A percentile compares a stretch with the other conserved stretches of the same genome.
Conservation (phyloP, 2,888 invertebrate species). For the Meghimatium bilineatum region DNA sequence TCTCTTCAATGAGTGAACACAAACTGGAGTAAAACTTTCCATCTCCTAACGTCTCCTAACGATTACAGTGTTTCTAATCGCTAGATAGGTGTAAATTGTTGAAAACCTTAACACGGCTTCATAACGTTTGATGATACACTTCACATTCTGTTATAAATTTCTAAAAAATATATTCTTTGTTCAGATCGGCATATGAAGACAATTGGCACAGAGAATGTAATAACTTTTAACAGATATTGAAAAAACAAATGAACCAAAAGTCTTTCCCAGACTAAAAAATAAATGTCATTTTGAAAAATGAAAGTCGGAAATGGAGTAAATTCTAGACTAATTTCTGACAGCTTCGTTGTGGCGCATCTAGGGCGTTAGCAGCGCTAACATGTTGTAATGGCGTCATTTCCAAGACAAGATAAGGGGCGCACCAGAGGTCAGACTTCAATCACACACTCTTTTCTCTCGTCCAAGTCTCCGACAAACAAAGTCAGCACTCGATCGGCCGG, state of each 20-base stretch:
- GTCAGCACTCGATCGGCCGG: slow-evolving; percentile 51
- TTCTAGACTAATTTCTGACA: slow-evolving; percentile 22
- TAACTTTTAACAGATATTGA: slow-evolving; percentile 26
- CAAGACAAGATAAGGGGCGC: slow-evolving; percentile 28
- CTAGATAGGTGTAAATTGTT: too few species aligned
- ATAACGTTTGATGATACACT: too few species aligned
- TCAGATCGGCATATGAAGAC: slow-evolving; percentile 7
- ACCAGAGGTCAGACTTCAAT: slow-evolving; percentile 49
- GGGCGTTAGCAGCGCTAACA: slow-evolving; percentile 32
- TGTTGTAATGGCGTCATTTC: slow-evolving; percentile 48
- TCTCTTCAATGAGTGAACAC: too few species aligned
- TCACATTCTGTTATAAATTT: neutral
- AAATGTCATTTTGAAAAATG: slow-evolving; percentile 15
- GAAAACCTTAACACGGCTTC: too few species aligned
- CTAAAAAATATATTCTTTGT: neutral
- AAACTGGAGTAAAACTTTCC: too few species aligned
- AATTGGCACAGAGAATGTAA: neutral
- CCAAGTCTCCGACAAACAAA: slow-evolving; percentile 54
- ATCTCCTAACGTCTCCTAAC: too few species aligned
- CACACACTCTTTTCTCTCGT: slow-evolving; percentile 52
- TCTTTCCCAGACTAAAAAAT: neutral
- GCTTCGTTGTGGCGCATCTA: slow-evolving; percentile 12
- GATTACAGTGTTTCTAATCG: too few species aligned
- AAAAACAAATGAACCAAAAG: slow-evolving; percentile 35
- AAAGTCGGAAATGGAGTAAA: slow-evolving; percentile 24